Conservation (phyloP, 1,140 invertebrate genomes). For the Arion vulgaris region DNA sequence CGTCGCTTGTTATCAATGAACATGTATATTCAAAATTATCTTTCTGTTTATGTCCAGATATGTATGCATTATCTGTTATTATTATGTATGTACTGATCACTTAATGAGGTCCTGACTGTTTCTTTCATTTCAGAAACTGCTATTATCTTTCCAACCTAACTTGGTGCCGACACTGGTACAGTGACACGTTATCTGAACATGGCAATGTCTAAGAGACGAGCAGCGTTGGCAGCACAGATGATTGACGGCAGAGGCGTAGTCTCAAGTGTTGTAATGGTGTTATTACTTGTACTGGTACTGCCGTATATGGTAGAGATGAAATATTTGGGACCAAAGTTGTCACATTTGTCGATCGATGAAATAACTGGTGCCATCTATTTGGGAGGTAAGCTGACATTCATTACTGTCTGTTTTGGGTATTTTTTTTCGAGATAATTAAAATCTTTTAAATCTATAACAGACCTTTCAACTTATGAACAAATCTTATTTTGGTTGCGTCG, state of each 20-base stretch:
- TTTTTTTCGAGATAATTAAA: constrained; percentile 6
- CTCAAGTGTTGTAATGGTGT: not conserved
- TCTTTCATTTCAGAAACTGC: not conserved
- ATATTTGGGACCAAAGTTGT: constrained; percentile 56
- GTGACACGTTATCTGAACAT: not conserved
- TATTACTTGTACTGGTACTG: constrained; percentile 19
- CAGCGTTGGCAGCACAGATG: not conserved
- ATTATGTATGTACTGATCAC: not conserved
- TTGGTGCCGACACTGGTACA: not conserved
- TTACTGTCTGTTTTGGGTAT: not conserved
- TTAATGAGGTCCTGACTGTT: not conserved
- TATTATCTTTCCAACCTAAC: not conserved
- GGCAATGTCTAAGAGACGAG: not conserved
- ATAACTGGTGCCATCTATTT: constrained; percentile 75
- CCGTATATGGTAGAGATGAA: constrained; percentile 20
- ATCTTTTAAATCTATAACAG: too few species aligned
- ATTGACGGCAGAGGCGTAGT: not conserved
- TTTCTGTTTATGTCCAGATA: too few species aligned
- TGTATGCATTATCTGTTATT: too few species aligned
- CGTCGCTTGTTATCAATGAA: too few species aligned
- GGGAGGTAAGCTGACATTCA: constrained; percentile 22
- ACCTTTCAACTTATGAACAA: too few species aligned
- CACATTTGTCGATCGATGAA: constrained; percentile 92
- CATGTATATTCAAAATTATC: too few species aligned
- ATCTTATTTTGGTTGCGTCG: too few species aligned